Base-by-base conservation (phyloP, 2,888 invertebrate species). In the Myopa tessellatipennis region DNA sequence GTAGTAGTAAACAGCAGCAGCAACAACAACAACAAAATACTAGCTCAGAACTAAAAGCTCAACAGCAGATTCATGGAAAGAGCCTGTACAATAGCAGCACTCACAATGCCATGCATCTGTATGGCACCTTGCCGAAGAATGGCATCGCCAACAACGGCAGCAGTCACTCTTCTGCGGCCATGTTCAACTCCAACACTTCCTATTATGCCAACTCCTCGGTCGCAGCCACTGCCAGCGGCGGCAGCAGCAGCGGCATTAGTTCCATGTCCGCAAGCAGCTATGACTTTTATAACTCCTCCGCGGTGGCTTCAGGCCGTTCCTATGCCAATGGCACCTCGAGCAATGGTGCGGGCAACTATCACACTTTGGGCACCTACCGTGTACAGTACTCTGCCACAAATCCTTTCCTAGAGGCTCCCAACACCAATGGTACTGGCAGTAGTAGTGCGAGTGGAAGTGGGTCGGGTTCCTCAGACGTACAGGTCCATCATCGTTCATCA, bases 361-460 rank as follows among this genome's bases (percentile, higher is more conserved):
- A 89, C 74, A 89, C 89, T 6, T 82, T 89, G 80, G 89, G 89
- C 82, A 88, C 89, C 38, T 90, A 90, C 82, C 85, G 89, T 79
- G 88, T 90, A 70, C 90, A 90, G 83, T 90, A 90, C 83, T 88
- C 90, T 75, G 89, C 90, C 79, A 90, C 90, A 71, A 90, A 90
- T 87, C 90, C 90, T 79, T 90, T 90, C 83, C 84, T 89, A 82
- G 89, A 89, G 81, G 87, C 87, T 77, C 83, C 86, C 40, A 68
- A 68, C 55, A 77, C 79, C 67, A 79, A 78, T 68, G 63, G 67
- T 50, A 65, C 75, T 76, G 82, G 77, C 77, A 79, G 82, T 36
- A 75, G 77, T 77, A 73, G 76, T 71, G 82, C 77, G 73, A 78
- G 77, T 81, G 78, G 65, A 55, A 55, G 60, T 78, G 61, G 75